Evolutionary conservation across 1,140 invertebrate species (phyloP).

Genomic region (Agrypnia vestita): DNA sequence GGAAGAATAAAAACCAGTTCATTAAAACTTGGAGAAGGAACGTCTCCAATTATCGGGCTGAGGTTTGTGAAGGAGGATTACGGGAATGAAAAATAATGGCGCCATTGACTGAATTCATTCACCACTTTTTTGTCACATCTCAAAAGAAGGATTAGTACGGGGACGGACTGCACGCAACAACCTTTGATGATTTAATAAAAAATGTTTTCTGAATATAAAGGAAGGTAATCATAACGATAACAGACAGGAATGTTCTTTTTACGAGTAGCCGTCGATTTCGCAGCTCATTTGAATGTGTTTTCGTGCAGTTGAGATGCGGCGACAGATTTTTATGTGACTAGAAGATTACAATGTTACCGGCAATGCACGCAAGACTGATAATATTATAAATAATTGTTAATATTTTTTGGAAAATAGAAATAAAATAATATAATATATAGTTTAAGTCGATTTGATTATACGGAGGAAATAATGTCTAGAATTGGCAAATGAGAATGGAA

Average conservation of each 20-base stretch:
- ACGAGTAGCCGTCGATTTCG: not conserved
- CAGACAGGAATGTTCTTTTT: not conserved
- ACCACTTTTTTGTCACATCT: conserved; percentile 3
- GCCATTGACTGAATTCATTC: conserved; percentile 33
- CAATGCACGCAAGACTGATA: no score
- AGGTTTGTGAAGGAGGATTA: conserved; percentile 27
- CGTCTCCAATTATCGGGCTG: not conserved
- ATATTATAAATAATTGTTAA: no score
- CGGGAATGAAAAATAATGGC: conserved; percentile 19
- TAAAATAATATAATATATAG: no score
- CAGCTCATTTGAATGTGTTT: not conserved
- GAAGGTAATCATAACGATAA: not conserved
- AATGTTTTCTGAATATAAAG: not conserved
- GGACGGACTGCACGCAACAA: not conserved
- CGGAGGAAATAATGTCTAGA: no score
- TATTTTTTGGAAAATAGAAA: no score
- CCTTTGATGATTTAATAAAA: not conserved
- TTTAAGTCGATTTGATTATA: no score
- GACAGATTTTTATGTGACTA: not conserved
- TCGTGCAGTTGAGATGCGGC: not conserved
- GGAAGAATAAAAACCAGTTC: conserved; percentile 17
- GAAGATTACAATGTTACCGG: no score
- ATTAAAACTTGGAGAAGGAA: not conserved
- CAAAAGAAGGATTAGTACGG: conserved; percentile 15
- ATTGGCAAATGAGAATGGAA: no score